Percentiles rank a stretch among this genome's conserved stretches.
Evolutionary conservation across 2,113 vertebrate species (phyloP).

Genomic region (Natator depressus): DNA sequence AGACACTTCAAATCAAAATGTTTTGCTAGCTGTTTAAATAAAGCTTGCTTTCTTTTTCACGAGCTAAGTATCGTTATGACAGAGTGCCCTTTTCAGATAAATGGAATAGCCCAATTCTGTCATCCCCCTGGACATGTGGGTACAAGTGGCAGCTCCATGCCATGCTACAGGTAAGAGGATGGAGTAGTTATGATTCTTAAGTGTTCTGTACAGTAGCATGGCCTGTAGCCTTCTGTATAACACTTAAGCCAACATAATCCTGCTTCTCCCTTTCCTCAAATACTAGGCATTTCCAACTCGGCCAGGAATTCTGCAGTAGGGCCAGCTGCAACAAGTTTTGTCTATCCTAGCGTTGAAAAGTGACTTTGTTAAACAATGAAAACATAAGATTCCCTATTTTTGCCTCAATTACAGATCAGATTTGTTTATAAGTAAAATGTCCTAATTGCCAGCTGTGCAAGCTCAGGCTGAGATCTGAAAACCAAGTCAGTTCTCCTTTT

Average conservation of each 20-base stretch:
- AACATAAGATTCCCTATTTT: not conserved
- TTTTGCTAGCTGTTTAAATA: not conserved
- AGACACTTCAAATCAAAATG: not conserved
- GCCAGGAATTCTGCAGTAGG: not conserved
- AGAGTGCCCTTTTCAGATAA: not conserved
- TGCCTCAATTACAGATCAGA: not conserved
- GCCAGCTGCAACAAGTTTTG: not conserved
- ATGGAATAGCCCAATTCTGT: not conserved
- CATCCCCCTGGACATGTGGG: accelerated
- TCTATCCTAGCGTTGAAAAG: not conserved
- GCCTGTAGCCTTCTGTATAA: not conserved
- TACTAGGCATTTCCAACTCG: not conserved
- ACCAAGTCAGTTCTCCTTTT: not conserved
- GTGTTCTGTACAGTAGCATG: not conserved
- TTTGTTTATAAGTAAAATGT: not conserved
- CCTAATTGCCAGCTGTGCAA: not conserved
- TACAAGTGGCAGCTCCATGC: too few relatives aligned
- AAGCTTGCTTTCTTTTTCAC: not conserved
- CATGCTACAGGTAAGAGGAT: not conserved
- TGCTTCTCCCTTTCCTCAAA: not conserved
- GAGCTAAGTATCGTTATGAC: not conserved
- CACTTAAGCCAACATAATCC: not conserved
- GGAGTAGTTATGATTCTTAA: accelerated
- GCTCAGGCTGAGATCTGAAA: not conserved
- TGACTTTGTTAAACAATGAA: not conserved